Percentiles rank a stretch among this genome's conserved stretches.
phyloP scores from a whole-genome alignment of 2,113 vertebrate genomes.

The Cichladusa arquata region DNA sequence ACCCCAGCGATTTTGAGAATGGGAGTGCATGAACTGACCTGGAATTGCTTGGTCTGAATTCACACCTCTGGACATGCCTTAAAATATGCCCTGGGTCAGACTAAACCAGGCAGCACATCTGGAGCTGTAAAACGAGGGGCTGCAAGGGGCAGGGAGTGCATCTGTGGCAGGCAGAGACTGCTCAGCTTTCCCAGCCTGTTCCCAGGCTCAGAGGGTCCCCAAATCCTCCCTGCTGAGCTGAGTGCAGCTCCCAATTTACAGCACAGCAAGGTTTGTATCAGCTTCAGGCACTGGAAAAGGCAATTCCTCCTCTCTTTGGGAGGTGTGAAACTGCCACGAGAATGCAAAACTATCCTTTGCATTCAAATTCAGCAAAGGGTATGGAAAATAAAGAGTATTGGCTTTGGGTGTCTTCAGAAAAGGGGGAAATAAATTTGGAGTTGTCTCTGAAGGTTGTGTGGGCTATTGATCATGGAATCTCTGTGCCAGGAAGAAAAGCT shows the following conservation, averaged over 20 bases:
- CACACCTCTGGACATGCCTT: background rate
- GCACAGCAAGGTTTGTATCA: background rate
- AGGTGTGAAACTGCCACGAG: fast-evolving
- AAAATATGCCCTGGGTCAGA: background rate
- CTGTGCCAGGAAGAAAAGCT: background rate
- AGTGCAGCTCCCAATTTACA: background rate
- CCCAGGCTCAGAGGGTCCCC: background rate
- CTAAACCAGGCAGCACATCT: background rate
- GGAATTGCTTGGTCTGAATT: background rate
- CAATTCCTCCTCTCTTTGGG: background rate
- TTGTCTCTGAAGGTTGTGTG: background rate
- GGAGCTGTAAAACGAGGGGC: background rate
- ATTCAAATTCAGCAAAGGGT: fast-evolving
- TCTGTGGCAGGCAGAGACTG: background rate
- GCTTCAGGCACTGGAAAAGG: background rate
- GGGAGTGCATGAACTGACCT: background rate
- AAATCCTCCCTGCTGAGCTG: background rate
- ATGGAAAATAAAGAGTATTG: fast-evolving
- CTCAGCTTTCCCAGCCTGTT: background rate
- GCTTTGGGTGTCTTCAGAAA: background rate
- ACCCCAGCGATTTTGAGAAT: background rate
- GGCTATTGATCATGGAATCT: background rate
- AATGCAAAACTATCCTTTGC: background rate
- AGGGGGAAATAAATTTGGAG: background rate
- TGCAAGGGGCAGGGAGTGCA: background rate